Evolutionary conservation across 2,888 invertebrate species (phyloP).

Genomic region (Ephialtes manifestator): DNA sequence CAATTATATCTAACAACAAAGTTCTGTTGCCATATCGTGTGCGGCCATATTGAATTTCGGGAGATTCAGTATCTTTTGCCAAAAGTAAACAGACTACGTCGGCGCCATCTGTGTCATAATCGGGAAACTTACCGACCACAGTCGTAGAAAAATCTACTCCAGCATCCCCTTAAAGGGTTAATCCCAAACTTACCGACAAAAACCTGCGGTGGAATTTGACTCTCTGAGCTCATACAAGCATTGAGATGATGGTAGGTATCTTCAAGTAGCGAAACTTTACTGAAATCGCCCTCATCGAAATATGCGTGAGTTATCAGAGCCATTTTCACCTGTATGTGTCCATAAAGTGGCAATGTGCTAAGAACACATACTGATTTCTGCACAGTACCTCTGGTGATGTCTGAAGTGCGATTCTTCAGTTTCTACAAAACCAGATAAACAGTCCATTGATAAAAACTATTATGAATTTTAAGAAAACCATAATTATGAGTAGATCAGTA

Average conservation of each 20-base stretch:
- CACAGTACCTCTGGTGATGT: conserved; percentile 98
- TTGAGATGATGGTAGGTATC: conserved; percentile 97
- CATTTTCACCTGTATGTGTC: conserved; percentile 97
- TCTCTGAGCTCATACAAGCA: conserved; percentile 90
- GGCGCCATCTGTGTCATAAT: no score
- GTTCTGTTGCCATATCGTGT: no score
- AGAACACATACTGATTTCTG: conserved; percentile 99
- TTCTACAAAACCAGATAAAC: conserved; percentile 88
- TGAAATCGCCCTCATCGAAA: conserved; percentile 98
- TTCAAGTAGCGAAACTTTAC: conserved; percentile 94
- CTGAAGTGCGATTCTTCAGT: conserved; percentile 95
- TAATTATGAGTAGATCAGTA: neutral
- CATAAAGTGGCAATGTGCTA: conserved; percentile 96
- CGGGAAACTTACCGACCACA: no score
- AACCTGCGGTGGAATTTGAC: conserved; percentile 89
- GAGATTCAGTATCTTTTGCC: no score
- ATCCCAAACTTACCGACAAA: conserved; percentile 91
- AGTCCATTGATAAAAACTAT: neutral
- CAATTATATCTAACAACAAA: no score
- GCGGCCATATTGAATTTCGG: no score
- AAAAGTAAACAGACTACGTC: no score
- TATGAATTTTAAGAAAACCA: neutral
- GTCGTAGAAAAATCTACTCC: no score
- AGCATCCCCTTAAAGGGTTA: no score
- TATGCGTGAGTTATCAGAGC: conserved; percentile 98